Evolutionary conservation across 2,113 vertebrate species (phyloP), one percentile per base, ranked within the genome.

Genomic region (Rhynchomys soricoides): DNA sequence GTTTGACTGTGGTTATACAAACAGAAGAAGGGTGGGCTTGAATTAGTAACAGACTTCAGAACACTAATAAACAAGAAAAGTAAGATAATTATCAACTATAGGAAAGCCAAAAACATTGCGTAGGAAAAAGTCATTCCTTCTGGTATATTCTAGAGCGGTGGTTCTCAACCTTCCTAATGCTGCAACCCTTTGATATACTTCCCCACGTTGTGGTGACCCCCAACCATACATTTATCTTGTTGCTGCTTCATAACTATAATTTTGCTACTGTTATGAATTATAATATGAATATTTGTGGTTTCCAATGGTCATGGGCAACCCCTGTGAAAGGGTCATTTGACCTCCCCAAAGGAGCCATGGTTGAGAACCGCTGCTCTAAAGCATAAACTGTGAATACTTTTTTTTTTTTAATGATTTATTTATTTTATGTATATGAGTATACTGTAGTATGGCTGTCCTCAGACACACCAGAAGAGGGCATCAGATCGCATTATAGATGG

Each of bases 41-140:
- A 87, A 71, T 85, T 43, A 62, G 29, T 77, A 91, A 86, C n/a
- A 64, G 64, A 86, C 75, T 75, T 13, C 16, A 37, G 68, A 94
- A 26, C 40, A 43, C 13, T 64, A 87, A 90, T 59, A 68, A 89
- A 83, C 89, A n/a, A 90, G 73, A 86, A 91, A 92, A 50, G 22
- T 10, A 87, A 92, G 64, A 40, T 1, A 85, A 83, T 83, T 92
- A 90, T 75, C 90, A 92, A 95, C 62, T 59, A 21, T 8, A 71
- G 62, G 24, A 62, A 87, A 96, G 73, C 74, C 29, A 90, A 79
- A 57, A 71, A 11, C 16, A 43, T 26, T 45, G 12, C 22, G 1
- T 34, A 62, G 55, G 78, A 87, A 73, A 86, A 87, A 52, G 26
- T 64, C 73, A 52, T 86, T 3, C 1, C 24, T 83, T 62, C 57